Base-by-base conservation (phyloP, 2,888 invertebrate species). In the Yponomeuta evonymella region DNA sequence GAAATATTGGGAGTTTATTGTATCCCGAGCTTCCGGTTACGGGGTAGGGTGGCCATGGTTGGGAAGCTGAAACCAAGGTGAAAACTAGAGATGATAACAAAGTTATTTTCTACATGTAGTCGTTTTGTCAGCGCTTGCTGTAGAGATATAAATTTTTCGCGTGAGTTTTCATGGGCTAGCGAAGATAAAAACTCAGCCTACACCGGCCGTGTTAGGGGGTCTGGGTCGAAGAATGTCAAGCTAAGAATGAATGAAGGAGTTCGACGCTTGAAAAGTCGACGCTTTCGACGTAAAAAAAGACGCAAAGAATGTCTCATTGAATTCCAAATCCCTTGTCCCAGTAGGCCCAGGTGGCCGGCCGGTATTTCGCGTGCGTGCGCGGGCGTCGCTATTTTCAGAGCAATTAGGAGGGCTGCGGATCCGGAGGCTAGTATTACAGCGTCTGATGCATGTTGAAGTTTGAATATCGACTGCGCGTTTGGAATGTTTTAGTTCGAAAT, bases 371-470 rank as follows among this genome's bases (percentile, higher is more conserved):
- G 73, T 48, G 75, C 77, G 79, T 77, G 74, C 75, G 75, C 75
- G 78, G 75, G 76, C 72, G 74, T 74, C 70, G 80, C 87, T 90
- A 90, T 90, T 90, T 89, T 76, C 79, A 82, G 86, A 81, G 86
- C 88, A 88, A 90, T 90, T 88, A 89, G 81, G 80, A 82, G 81
- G 81, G 79, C 80, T 76, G 78, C 78, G 79, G 81, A 81, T 82
- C 79, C 76, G 76, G 75, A 75, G 79, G 75, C 75, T 89, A 85
- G 71, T 64, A 80, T 89, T 85, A 86, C 89, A 86, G 87, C 80
- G 81, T 71, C 23, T 58, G 51, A 58, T 58, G 67, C 48, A 12
- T 48, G 74, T 70, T 72, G 74, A 74, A 70, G 72, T 74, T 76
- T 75, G 74, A 70, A 72, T 72, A 72, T 71, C 73, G 72, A 71